These are phyloP conservation scores for Plebejus anna DNA, from an alignment of 2,888 invertebrate species.

Conservation along the genomic window DNA sequence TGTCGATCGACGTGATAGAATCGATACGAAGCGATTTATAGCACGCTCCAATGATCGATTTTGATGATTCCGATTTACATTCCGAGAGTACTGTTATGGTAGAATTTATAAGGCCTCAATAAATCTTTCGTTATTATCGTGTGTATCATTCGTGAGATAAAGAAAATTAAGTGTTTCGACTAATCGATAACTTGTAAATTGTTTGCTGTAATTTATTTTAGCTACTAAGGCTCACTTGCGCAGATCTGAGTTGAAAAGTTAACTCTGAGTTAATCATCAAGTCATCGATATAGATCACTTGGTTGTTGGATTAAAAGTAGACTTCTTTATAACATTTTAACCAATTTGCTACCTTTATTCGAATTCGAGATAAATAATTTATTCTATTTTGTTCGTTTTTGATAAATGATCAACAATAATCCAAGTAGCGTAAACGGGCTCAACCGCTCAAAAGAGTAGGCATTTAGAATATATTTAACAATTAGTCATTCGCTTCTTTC, in stretches of 20 bases:
- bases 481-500: too few relatives aligned
- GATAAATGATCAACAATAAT: too few relatives aligned
- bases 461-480: too few relatives aligned
- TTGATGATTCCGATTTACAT: conserved; percentile 65
- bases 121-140: conserved; percentile 1
- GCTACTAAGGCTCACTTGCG: neutral
- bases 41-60: conserved; percentile 70
- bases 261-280: too few relatives aligned
- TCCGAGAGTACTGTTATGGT: conserved; percentile 45
- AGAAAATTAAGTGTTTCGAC: conserved; percentile 17
- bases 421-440: too few relatives aligned
- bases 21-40: conserved; percentile 73
- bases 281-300: too few relatives aligned
- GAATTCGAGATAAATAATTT: too few relatives aligned
- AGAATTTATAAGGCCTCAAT: neutral
- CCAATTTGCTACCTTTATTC: neutral
- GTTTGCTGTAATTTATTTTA: conserved; percentile 9
- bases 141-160: neutral
- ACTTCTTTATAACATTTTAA: neutral
- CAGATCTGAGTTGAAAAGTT: too few relatives aligned
- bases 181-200: conserved; percentile 10
- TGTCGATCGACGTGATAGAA: conserved; percentile 74
- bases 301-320: neutral
- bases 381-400: too few relatives aligned
- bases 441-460: too few relatives aligned